phyloP scores from a whole-genome alignment of 2,888 invertebrate species.

The Scaptomyza tumidula region DNA sequence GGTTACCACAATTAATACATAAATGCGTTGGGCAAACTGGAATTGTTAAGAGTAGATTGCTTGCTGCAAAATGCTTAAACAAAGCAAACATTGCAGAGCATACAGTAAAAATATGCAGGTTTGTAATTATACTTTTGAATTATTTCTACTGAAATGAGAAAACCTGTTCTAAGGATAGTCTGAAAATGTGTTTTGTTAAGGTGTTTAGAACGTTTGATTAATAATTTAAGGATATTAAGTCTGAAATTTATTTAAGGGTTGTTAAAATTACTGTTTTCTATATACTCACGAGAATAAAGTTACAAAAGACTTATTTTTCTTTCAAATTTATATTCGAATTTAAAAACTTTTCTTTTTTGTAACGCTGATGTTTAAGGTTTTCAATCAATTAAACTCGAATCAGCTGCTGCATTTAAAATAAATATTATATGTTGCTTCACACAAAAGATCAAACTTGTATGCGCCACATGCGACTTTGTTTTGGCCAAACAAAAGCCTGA shows the following conservation, averaged over 20 bases:
- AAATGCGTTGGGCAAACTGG: not conserved
- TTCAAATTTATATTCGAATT: too few relatives aligned
- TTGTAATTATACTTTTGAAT: constrained; percentile 1
- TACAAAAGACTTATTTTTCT: too few relatives aligned
- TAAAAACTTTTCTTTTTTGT: too few relatives aligned
- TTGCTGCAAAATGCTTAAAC: not conserved
- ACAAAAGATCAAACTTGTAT: constrained; percentile 35
- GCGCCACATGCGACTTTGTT: constrained; percentile 40
- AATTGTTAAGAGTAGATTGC: not conserved
- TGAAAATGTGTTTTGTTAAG: too few relatives aligned
- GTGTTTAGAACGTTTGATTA: too few relatives aligned
- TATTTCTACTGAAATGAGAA: not conserved
- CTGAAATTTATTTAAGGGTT: too few relatives aligned
- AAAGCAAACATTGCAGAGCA: not conserved
- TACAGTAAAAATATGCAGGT: not conserved
- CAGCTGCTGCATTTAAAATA: not conserved
- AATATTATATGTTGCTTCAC: constrained; percentile 6
- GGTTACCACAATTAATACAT: constrained; percentile 25
- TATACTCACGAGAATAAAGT: too few relatives aligned
- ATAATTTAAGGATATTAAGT: too few relatives aligned
- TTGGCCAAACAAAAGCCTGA: constrained; percentile 52
- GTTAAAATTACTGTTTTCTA: too few relatives aligned
- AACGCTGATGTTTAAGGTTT: not conserved
- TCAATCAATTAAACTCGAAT: constrained; percentile 16
- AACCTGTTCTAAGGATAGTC: too few relatives aligned